These are phyloP conservation scores for Eristalis arbustorum DNA, from an alignment of 2,888 invertebrate genomes.

Conservation along the genomic window DNA sequence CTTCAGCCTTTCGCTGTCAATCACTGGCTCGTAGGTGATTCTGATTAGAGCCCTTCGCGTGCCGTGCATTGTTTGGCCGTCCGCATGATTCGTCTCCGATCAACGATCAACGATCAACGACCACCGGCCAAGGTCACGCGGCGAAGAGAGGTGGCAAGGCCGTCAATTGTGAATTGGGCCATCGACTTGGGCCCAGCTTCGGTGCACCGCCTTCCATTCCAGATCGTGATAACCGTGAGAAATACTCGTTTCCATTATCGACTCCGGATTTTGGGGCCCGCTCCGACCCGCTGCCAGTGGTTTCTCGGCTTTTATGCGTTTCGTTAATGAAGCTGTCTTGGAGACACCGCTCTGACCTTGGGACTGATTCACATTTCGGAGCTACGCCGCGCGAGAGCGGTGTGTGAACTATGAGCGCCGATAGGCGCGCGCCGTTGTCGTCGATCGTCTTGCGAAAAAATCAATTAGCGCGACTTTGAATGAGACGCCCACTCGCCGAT, in stretches of 20 bases:
- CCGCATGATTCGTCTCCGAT: neutral
- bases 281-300: neutral
- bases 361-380: neutral
- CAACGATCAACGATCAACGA: conserved; percentile 12
- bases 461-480: conserved; percentile 8
- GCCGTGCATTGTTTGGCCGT: neutral
- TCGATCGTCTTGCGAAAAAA: conserved; percentile 15
- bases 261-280: neutral
- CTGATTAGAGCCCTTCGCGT: neutral
- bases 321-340: neutral
- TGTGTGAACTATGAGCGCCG: neutral
- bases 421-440: neutral
- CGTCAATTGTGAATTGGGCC: conserved; percentile 64
- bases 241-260: conserved; percentile 47
- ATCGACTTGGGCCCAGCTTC: conserved; percentile 20
- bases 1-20: neutral
- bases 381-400: too few species aligned
- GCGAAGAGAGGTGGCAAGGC: conserved; percentile 59
- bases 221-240: conserved; percentile 63
- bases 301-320: neutral
- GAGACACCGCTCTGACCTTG: neutral
- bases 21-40: neutral
- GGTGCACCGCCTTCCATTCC: conserved; percentile 26
- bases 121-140: conserved; percentile 42
- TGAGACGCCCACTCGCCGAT: neutral